Conservation (phyloP, 2,113 vertebrate species). For the Gymnorhina tibicen region DNA sequence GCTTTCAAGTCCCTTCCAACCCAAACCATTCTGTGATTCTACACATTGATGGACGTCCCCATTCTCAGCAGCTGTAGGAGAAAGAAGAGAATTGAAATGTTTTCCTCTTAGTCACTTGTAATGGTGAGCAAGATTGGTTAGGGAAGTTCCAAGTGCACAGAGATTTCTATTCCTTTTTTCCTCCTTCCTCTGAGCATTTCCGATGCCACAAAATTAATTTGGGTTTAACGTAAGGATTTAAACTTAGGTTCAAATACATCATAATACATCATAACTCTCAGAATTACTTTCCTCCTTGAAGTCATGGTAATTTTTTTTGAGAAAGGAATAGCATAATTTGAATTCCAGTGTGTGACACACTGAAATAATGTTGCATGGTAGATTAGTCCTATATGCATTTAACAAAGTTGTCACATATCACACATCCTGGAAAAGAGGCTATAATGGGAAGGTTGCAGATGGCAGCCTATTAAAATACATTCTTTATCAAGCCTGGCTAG, state of each 20-base stretch:
- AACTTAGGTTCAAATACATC: background rate
- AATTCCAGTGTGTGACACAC: background rate
- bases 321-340: background rate
- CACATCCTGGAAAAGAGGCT: background rate
- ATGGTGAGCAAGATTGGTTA: background rate
- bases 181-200: background rate
- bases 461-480: conserved; percentile 1
- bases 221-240: background rate
- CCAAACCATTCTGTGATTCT: background rate
- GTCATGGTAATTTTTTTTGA: background rate
- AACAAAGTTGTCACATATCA: background rate
- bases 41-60: background rate
- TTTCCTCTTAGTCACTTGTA: background rate
- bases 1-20: background rate
- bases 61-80: background rate
- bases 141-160: background rate
- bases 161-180: background rate
- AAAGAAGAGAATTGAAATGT: background rate
- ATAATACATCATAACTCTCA: background rate
- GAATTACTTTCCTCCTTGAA: background rate
- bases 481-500: background rate
- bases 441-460: conserved; percentile 19
- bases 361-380: background rate
- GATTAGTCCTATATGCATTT: background rate
- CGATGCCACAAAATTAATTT: background rate